Percentiles rank a stretch among this genome's conserved stretches.
phyloP scores from a whole-genome alignment of 2,888 invertebrate genomes.

The Sylvicola cinctus region DNA sequence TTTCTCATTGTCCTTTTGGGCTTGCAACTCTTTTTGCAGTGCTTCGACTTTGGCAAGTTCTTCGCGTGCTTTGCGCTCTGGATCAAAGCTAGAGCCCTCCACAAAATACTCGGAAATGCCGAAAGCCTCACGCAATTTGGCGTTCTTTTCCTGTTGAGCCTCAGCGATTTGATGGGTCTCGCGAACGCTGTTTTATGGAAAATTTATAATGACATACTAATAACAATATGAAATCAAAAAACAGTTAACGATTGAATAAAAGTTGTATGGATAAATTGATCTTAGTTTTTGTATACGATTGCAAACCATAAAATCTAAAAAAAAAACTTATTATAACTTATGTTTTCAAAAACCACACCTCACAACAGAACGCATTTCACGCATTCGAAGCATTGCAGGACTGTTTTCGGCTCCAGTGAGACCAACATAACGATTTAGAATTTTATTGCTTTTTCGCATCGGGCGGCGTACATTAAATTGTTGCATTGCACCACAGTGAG shows the following conservation, averaged over 20 bases:
- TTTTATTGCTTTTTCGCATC: too few relatives aligned
- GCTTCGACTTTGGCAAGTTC: constrained; percentile 27
- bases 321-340: too few relatives aligned
- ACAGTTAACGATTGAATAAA: constrained; percentile 3
- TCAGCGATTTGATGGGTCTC: constrained; percentile 93
- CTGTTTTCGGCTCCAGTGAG: too few relatives aligned
- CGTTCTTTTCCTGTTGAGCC: constrained; percentile 91
- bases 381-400: constrained; percentile 8
- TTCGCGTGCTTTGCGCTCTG: constrained; percentile 39
- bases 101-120: constrained; percentile 87
- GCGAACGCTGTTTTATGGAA: constrained; percentile 51
- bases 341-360: constrained; percentile 19
- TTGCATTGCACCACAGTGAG: too few relatives aligned
- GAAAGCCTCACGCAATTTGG: constrained; percentile 78
- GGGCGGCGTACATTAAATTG: too few relatives aligned
- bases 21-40: constrained; percentile 25
- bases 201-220: too few relatives aligned
- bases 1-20: constrained; percentile 24
- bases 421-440: too few relatives aligned
- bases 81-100: constrained; percentile 81
- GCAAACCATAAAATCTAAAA: constrained; percentile 3
- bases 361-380: constrained; percentile 15
- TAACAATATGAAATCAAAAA: not conserved
- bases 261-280: not conserved
- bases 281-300: too few relatives aligned